A percentile compares a stretch with the other conserved stretches of the same genome.
Conservation (phyloP, 2,113 vertebrate species). For the Halcyon senegalensis region DNA sequence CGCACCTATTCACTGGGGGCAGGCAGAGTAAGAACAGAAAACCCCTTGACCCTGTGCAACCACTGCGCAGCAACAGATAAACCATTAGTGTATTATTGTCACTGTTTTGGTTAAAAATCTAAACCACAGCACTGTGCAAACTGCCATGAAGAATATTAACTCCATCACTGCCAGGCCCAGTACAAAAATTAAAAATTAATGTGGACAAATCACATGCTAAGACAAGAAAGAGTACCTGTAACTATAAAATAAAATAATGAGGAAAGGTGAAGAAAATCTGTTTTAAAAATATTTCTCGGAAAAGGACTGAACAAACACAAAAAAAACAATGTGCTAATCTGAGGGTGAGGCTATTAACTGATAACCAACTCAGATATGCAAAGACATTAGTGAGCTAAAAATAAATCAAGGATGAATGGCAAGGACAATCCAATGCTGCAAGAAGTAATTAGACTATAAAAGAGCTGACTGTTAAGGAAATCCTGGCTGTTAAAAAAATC, state of each 20-base stretch:
- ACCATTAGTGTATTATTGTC: neutral
- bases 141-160: neutral
- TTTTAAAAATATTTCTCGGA: neutral
- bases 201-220: neutral
- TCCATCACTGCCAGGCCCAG: neutral
- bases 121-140: accelerated
- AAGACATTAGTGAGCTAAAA: neutral
- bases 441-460: neutral
- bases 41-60: neutral
- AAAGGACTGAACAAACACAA: neutral
- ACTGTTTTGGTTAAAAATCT: neutral
- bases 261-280: neutral
- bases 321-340: neutral
- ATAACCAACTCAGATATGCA: neutral
- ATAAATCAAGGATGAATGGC: neutral
- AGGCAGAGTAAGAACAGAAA: neutral
- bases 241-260: neutral
- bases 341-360: neutral
- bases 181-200: neutral
- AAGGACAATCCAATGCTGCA: neutral
- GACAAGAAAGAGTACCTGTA: neutral
- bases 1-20: neutral
- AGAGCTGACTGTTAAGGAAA: neutral
- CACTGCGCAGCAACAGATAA: neutral
- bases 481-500: neutral